Conservation (phyloP, 2,113 vertebrate genomes). For the Petroica traversi region DNA sequence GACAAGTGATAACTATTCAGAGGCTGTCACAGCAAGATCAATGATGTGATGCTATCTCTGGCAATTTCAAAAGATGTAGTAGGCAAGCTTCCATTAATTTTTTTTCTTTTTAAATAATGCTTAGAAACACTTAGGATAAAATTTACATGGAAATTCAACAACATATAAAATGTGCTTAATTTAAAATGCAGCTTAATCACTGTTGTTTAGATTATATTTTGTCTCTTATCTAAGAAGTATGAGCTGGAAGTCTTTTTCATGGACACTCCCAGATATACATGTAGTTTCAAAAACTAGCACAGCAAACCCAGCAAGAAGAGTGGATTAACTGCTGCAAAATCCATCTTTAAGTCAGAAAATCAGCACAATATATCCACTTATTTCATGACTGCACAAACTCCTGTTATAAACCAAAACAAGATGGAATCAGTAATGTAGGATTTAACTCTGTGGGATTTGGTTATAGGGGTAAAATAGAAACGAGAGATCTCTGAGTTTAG, state of each 20-base stretch:
- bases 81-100: background rate
- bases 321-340: background rate
- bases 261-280: background rate
- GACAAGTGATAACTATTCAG: constrained; percentile 6
- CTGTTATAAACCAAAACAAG: background rate
- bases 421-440: background rate
- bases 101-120: background rate
- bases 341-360: background rate
- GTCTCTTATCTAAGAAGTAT: background rate
- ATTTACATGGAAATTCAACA: background rate
- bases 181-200: background rate
- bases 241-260: background rate
- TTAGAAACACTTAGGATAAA: background rate
- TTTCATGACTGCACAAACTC: background rate
- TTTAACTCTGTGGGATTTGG: too few relatives aligned
- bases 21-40: background rate
- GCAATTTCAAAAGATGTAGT: background rate
- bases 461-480: too few relatives aligned
- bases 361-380: background rate
- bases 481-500: too few relatives aligned
- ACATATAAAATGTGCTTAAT: background rate
- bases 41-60: background rate
- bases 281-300: background rate
- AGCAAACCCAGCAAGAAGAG: background rate
- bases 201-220: background rate